Evolutionary conservation across 2,888 invertebrate species (phyloP), one percentile per base, ranked within the genome.

Genomic region (Diaprepes abbreviatus): DNA sequence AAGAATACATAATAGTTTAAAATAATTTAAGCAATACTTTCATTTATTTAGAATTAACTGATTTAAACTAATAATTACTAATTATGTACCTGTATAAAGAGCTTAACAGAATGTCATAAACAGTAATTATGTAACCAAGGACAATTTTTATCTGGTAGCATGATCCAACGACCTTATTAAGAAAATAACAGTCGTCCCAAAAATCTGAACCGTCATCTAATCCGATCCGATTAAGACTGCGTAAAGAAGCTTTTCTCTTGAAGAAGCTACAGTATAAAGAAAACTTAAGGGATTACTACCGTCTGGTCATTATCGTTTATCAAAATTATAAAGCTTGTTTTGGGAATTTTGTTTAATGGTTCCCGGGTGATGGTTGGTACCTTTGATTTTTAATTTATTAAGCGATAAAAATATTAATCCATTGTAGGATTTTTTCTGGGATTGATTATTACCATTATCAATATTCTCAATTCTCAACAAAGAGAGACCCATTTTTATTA

Each of bases 231-330:
- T 74, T 74, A 74, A 71, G 71, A 57, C 63, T 57, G 57, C 64
- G 64, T 66, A 74, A 75, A 75, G 73, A 38, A 65, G 73, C 75
- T 74, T 76, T 76, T 60, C 69, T 66, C 58, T 63, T 69, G 63
- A 60, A 74, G 74, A 73, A 63, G 72, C 72, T 74, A 73, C 72
- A 69, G 69, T 70, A 67, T 70, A 68, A 73, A 70, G 71, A 55
- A 70, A 73, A 72, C 73, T 74, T 72, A 70, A 70, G 58, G 65
- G 74, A 70, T 75, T 75, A 76, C 75, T 75, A 75, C 75, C 73
- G 74, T 74, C 73, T 74, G 75, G 72, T 74, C 73, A 75, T 75
- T 75, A 74, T 74, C 76, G 72, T 76, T 75, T 74, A 76, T 76
- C 76, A 76, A 74, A 75, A 71, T 75, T 75, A 73, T 73, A 74